Evolutionary conservation across 2,113 vertebrate genomes (phyloP).

Genomic region (Nesospiza acunhae): DNA sequence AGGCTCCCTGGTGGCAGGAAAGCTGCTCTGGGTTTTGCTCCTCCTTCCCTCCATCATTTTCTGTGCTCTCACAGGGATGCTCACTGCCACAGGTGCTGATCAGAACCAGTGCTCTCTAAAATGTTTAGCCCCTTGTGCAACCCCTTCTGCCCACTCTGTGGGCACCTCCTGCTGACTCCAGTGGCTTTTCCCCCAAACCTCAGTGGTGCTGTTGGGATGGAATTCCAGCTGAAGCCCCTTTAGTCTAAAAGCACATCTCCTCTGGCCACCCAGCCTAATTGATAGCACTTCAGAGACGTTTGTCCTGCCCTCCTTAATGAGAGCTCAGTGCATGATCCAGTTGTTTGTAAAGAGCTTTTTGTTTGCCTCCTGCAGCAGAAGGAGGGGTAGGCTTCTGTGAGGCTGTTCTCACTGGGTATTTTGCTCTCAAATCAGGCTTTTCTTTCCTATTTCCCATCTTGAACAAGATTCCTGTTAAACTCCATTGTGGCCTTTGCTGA

Average conservation of each 20-base stretch:
- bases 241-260: background rate
- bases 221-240: background rate
- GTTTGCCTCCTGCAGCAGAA: background rate
- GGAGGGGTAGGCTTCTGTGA: background rate
- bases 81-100: fast-evolving
- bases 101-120: background rate
- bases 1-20: background rate
- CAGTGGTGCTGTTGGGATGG: fast-evolving
- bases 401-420: background rate
- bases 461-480: background rate
- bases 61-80: fast-evolving
- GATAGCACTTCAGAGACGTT: background rate
- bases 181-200: background rate
- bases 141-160: fast-evolving
- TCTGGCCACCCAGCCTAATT: background rate
- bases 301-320: background rate
- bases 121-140: background rate
- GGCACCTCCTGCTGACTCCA: background rate
- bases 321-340: background rate
- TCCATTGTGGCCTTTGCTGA: background rate
- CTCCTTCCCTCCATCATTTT: fast-evolving
- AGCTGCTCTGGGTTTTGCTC: background rate
- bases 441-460: background rate
- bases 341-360: conserved; percentile 1
- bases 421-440: background rate